These are phyloP conservation scores for Heliconius eleuchia DNA, from an alignment of 1,140 invertebrate species.

Conservation along the genomic window DNA sequence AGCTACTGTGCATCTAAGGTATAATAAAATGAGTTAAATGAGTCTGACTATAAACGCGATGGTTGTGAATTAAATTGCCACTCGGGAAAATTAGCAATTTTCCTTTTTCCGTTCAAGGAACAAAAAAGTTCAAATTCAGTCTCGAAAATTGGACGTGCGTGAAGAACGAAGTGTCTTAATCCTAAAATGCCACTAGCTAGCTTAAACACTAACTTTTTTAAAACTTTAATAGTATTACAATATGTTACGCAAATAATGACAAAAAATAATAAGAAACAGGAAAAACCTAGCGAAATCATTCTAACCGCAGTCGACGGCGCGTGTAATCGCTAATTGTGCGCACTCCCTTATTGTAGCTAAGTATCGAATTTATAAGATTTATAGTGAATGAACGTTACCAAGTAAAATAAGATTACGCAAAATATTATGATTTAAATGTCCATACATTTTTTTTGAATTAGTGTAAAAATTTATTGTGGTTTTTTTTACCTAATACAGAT, in stretches of 20 bases:
- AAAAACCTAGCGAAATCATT: background rate
- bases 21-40: background rate
- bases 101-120: background rate
- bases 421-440: conserved; percentile 32
- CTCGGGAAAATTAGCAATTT: background rate
- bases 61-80: too few species aligned
- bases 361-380: conserved; percentile 28
- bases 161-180: too few species aligned
- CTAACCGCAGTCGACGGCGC: conserved; percentile 31
- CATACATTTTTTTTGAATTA: background rate
- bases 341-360: conserved; percentile 44
- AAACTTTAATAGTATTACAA: background rate
- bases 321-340: conserved; percentile 55
- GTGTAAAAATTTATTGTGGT: background rate
- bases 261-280: background rate
- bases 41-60: too few species aligned
- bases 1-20: background rate
- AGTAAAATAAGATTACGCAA: conserved; percentile 25
- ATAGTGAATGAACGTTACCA: conserved; percentile 17
- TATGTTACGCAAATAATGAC: background rate
- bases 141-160: too few species aligned
- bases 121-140: too few species aligned
- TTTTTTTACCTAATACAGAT: background rate
- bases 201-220: too few species aligned
- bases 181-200: too few species aligned